Percentiles rank a stretch among this genome's conserved stretches.
These are phyloP conservation scores for Albula glossodonta DNA, from an alignment of 2,113 vertebrate species.

Conservation along the genomic window DNA sequence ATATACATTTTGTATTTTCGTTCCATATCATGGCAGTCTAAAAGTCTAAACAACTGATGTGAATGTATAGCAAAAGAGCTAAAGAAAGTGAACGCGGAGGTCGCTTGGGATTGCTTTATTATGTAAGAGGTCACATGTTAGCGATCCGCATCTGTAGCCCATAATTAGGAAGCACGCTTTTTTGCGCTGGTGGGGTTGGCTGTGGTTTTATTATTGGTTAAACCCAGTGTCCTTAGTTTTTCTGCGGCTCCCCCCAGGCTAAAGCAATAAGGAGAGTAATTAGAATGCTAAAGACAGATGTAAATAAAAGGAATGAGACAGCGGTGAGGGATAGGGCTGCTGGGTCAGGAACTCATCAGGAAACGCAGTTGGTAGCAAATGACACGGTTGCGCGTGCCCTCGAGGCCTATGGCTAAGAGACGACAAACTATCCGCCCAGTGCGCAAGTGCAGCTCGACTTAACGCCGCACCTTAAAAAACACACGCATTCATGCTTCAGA, in stretches of 20 bases:
- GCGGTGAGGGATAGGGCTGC: slow-evolving; percentile 89
- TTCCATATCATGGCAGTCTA: not conserved
- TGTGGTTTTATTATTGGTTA: slow-evolving; percentile 84
- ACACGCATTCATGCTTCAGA: not conserved
- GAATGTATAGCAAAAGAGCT: not conserved
- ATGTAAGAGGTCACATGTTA: slow-evolving; percentile 32
- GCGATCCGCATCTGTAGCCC: slow-evolving; percentile 52
- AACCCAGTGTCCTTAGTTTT: slow-evolving; percentile 79
- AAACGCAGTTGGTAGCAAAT: slow-evolving; percentile 84
- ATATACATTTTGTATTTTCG: not conserved
- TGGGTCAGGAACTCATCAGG: slow-evolving; percentile 83
- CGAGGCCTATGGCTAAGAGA: slow-evolving; percentile 74
- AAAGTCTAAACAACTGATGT: not conserved
- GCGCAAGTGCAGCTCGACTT: slow-evolving; percentile 76
- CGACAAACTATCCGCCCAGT: slow-evolving; percentile 69
- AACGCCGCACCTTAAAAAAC: slow-evolving; percentile 58
- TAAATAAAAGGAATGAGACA: slow-evolving; percentile 98
- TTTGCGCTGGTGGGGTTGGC: slow-evolving; percentile 62
- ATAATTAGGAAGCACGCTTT: slow-evolving; percentile 42
- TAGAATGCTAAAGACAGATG: slow-evolving; percentile 99
- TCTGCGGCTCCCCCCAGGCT: slow-evolving; percentile 89
- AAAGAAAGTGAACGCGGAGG: not conserved
- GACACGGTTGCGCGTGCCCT: slow-evolving; percentile 69
- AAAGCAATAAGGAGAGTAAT: slow-evolving; percentile 99
- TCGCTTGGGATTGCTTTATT: slow-evolving; percentile 8